Conservation (phyloP, 2,797 vertebrate species). For the Eupleurogrammus muticus region DNA sequence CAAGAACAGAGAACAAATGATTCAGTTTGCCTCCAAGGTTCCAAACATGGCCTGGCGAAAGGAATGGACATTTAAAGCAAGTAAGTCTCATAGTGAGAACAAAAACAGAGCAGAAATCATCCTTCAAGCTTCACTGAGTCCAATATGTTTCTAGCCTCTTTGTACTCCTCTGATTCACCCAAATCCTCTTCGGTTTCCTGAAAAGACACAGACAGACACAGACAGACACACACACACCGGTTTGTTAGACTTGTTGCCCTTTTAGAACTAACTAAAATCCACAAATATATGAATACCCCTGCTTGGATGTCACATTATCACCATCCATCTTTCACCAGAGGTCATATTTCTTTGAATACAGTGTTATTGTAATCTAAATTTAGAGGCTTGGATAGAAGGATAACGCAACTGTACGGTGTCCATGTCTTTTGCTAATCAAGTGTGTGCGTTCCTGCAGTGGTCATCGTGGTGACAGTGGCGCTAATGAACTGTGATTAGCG, state of each 20-base stretch:
- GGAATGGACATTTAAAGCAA: constrained; percentile 86
- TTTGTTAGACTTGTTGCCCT: constrained; percentile 16
- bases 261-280: neutral
- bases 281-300: neutral
- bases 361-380: neutral
- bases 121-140: constrained; percentile 94
- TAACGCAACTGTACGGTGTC: constrained; percentile 16
- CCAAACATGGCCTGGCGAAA: constrained; percentile 69
- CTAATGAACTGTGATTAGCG: constrained; percentile 70
- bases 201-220: constrained; percentile 72
- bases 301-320: neutral
- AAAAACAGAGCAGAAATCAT: constrained; percentile 77
- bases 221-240: constrained; percentile 46
- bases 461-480: constrained; percentile 53
- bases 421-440: constrained; percentile 54
- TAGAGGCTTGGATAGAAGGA: constrained; percentile 7
- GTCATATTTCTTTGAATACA: neutral
- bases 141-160: constrained; percentile 89
- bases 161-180: constrained; percentile 91
- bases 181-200: constrained; percentile 94
- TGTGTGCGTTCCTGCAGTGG: constrained; percentile 59
- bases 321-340: neutral
- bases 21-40: constrained; percentile 41
- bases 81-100: constrained; percentile 73
- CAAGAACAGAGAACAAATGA: constrained; percentile 49